Evolutionary conservation across 92 coral and sea anemone genomes (phyloP), one percentile per base, ranked within the genome.

Genomic region (Plumapathes pennacea): DNA sequence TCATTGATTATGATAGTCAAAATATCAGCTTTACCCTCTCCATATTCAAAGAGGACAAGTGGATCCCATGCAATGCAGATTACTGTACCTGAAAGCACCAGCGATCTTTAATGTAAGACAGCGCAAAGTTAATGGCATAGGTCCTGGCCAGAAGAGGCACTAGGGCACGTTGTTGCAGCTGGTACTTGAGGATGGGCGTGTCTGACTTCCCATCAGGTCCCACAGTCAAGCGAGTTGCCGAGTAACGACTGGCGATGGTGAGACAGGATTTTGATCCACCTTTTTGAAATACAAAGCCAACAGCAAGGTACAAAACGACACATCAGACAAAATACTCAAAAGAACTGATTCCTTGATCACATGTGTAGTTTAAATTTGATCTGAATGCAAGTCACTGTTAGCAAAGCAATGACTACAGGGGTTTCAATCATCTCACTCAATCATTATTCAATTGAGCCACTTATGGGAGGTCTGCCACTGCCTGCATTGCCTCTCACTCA

Each of bases 121-220:
- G 69, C 3, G 88, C 96, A 54, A 88, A 84, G 68, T 88, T 85
- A 5, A 78, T 52, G 34, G 90, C 96, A 54, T 88, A 88, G 0
- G 96, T 88, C 27, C 65, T 69, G 29, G 96, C 96, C 50, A 88
- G 59, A 5, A 88, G 96, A 17, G 96, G 96, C 64, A 88, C 32
- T 13, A 88, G 62, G 0, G 96, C 96, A 25, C 74, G 66, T 39
- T 84, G 90, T 15, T 88, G 96, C 20, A 88, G 81, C 68, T 88
- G 96, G 42, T 88, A 88, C 53, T 40, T 69, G 13, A 88, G 77
- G 20, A 88, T 84, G 0, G 96, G 88, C 4, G 85, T 88, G 77
- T 88, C 88, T 12, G 96, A 88, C 57, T 85, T 85, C 18, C 96
- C 96, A 42, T 79, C 83, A 45, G 96, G 96, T 12, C 96, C 96